Base-by-base conservation (phyloP, 2,888 invertebrate genomes). In the Ctena decussata region DNA sequence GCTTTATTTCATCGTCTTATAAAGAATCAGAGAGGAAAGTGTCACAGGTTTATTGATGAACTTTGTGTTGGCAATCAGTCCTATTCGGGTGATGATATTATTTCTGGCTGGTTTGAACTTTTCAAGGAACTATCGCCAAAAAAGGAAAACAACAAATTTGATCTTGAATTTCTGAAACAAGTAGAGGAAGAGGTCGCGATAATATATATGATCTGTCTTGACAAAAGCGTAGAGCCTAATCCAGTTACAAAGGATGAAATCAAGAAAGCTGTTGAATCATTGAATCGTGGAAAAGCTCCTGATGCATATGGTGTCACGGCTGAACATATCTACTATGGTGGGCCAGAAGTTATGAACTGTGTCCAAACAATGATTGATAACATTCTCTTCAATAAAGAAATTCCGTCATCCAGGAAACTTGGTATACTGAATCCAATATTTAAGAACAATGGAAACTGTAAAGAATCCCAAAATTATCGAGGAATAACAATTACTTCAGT, bases 401-500 rank as follows among this genome's bases (percentile, higher is more conserved):
- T 71, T 37, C 71, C 39, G 2, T 12, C n/a, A 6, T n/a, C 6
- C 27, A 39, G 6, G 39, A 39, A 71, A 71, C 71, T 71, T 11
- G 71, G 71, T 12, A 71, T 41, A 37, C 39, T 71, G 1, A 71
- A 71, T 21, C 71, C 71, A n/a, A 71, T 71, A 71, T 41, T 60
- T 30, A 60, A 60, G 21, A 60, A 60, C 18, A 60, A 60, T 8
- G 71, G 71, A 12, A 71, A 37, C 27, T n/a, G n/a, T 71, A 71
- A 71, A 41, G 39, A 71, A 35, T 71, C 71, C 6, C 21, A 41
- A 37, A 71, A 71, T 30, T 71, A 71, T 30, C 21, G 71, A 18
- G 71, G 71, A 11, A 71, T 71, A n/a, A 39, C 71, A 41, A 71
- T 71, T 12, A 71, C 71, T n/a, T 39, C 71, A 71, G 44, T 41